Conservation (phyloP, 2,113 vertebrate species). For the Varanus komodoensis region DNA sequence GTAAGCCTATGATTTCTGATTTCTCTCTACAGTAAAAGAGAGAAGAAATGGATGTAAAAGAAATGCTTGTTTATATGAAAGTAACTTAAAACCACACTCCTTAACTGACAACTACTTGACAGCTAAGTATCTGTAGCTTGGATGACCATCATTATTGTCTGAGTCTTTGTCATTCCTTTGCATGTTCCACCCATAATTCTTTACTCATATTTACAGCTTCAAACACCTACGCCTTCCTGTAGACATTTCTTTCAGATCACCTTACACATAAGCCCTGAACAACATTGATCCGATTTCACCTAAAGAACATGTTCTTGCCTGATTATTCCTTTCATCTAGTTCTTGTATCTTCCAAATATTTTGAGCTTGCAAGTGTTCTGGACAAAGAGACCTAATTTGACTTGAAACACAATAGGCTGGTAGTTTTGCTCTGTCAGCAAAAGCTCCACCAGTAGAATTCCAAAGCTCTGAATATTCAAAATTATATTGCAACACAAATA, state of each 20-base stretch:
- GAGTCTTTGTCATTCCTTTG: background rate
- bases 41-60: background rate
- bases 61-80: background rate
- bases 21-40: too few species aligned
- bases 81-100: background rate
- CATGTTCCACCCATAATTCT: background rate
- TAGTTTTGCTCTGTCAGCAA: slow-evolving; percentile 6
- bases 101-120: background rate
- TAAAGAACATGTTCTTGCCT: background rate
- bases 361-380: background rate
- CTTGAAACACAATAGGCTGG: background rate
- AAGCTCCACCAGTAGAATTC: background rate
- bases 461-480: background rate
- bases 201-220: background rate
- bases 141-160: background rate
- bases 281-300: background rate
- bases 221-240: background rate
- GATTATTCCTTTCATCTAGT: slow-evolving; percentile 5
- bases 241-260: background rate
- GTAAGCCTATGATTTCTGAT: too few species aligned
- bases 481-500: slow-evolving; percentile 5
- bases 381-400: background rate
- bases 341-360: background rate
- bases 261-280: background rate
- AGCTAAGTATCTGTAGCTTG: background rate